Percentiles rank a stretch among this genome's conserved stretches.
phyloP scores from a whole-genome alignment of 2,113 vertebrate species.

The Sapajus apella region DNA sequence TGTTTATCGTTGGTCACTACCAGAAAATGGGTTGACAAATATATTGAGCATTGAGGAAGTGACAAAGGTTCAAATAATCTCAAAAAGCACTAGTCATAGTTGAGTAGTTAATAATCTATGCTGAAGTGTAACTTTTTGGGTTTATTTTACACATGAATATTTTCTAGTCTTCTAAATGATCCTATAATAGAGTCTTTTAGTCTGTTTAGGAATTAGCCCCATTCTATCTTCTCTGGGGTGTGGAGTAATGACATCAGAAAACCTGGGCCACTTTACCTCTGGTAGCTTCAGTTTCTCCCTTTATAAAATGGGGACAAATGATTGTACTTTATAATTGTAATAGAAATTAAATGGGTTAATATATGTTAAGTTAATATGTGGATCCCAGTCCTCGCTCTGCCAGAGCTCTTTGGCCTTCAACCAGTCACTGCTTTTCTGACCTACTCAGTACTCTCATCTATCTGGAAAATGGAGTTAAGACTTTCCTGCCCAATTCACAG shows the following conservation, averaged over 20 bases:
- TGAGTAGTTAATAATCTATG: background rate
- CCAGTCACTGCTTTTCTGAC: conserved; percentile 1
- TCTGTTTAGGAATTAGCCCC: conserved; percentile 4
- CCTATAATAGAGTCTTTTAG: background rate
- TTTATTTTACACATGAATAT: background rate
- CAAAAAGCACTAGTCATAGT: conserved; percentile 26
- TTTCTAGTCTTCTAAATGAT: conserved; percentile 27
- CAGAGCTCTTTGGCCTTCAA: background rate
- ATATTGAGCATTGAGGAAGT: conserved; percentile 45
- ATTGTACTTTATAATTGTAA: conserved; percentile 3
- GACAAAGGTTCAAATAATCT: conserved; percentile 39
- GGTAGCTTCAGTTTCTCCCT: background rate
- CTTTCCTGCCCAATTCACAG: conserved; percentile 29
- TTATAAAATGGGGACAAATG: conserved; percentile 12
- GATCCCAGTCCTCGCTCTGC: conserved; percentile 20
- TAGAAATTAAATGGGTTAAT: conserved; percentile 34
- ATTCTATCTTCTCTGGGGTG: background rate
- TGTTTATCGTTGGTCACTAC: conserved; percentile 38
- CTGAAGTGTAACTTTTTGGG: background rate
- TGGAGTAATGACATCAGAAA: conserved; percentile 3
- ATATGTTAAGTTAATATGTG: background rate
- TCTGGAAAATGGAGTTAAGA: conserved; percentile 55
- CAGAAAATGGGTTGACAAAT: conserved; percentile 60
- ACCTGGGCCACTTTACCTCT: background rate
- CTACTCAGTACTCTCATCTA: conserved; percentile 29